A percentile compares a stretch with the other conserved stretches of the same genome.
phyloP scores from a whole-genome alignment of 2,797 vertebrate genomes.

The Brachyrhaphis roseni region DNA sequence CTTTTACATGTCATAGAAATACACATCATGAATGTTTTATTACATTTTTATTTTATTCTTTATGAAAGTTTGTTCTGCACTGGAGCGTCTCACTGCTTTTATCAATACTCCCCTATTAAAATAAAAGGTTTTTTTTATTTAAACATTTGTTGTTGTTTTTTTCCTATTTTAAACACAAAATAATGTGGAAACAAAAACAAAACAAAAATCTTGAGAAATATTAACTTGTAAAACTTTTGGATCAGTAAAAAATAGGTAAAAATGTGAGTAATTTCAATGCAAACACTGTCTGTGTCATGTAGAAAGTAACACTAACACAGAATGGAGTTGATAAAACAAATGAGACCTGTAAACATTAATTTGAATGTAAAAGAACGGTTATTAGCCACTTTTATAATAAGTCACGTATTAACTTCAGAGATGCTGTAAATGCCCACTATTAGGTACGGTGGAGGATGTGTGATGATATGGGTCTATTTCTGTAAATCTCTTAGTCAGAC shows the following conservation, averaged over 20 bases:
- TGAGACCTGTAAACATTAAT: not conserved
- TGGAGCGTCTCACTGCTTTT: slow-evolving; percentile 73
- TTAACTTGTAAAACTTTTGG: not conserved
- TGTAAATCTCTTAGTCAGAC: not conserved
- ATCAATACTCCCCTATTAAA: slow-evolving; percentile 57
- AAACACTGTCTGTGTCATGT: not conserved
- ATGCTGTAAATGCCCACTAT: not conserved
- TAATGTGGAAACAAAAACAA: not conserved
- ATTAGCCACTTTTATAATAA: not conserved
- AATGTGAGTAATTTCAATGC: not conserved
- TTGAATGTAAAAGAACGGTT: not conserved
- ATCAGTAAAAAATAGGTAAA: not conserved
- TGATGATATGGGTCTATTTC: not conserved
- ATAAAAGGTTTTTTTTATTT: slow-evolving; percentile 64
- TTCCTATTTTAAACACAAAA: not conserved
- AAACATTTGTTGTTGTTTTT: not conserved
- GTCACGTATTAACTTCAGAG: not conserved
- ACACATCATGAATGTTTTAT: slow-evolving; percentile 24
- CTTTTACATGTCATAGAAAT: slow-evolving; percentile 25
- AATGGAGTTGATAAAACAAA: not conserved
- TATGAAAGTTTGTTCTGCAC: slow-evolving; percentile 71
- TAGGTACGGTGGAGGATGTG: not conserved
- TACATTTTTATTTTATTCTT: slow-evolving; percentile 35
- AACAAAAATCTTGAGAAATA: not conserved
- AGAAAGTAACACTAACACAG: not conserved